Evolutionary conservation across 1,140 invertebrate species (phyloP), one percentile per base, ranked within the genome.

Genomic region (Caenorhabditis brenneri): DNA sequence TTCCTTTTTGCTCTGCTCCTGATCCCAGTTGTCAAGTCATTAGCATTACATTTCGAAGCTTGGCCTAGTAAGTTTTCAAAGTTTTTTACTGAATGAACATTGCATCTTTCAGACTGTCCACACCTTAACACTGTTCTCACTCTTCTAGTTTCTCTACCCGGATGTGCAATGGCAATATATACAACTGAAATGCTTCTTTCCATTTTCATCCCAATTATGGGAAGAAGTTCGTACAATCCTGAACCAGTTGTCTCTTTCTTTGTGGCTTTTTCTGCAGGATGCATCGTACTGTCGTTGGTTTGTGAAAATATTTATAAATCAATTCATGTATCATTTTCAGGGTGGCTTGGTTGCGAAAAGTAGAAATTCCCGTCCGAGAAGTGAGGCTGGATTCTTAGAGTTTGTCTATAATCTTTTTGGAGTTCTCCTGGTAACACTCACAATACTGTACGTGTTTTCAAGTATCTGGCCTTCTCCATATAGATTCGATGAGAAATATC

Each of bases 131-230:
- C 36, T 9, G 16, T 86, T 24, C 16, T 81, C 16, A 85, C 80
- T 31, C 46, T 86, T 1, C 6, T 81, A 22, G 29, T 74, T 22
- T 24, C 65, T 31, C 49, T 86, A 5, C 85, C 85, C 6, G 85
- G 85, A 19, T 58, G 83, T 51, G 46, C 82, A n/a, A 86, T 86
- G 85, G 33, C 53, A 3, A 79, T 86, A 51, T 86, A 86, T 51
- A 86, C 85, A 10, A 48, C 80, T 19, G 79, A 86, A 33, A 85
- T 86, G 85, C 79, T 86, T 22, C 46, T 86, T 29, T 79, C 60
- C 9, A 86, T 86, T 53, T 86, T 86, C 58, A 82, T 86, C 82
- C 85, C 85, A 48, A 86, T 86, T 27, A 86, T 86, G 85, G 85
- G 85, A 36, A 53, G 85, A 46, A 85, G 69, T 39, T 74, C 84